phyloP scores from a whole-genome alignment of 1,140 invertebrate species.

The Drosophila nigromelanica region DNA sequence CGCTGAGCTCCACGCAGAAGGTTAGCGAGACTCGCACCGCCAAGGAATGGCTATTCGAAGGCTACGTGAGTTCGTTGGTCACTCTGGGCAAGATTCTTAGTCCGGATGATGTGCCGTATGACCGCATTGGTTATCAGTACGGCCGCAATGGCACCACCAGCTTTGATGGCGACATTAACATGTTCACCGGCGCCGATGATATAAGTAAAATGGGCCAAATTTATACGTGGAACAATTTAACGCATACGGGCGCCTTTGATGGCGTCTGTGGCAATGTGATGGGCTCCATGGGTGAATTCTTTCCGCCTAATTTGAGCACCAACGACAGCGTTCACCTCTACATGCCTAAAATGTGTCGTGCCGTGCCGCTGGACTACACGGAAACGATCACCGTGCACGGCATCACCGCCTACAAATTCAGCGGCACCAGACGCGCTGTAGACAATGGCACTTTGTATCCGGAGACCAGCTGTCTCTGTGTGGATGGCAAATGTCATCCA shows the following conservation, averaged over 20 bases:
- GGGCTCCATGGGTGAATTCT: slow-evolving; percentile 91
- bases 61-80: slow-evolving; percentile 89
- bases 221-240: slow-evolving; percentile 88
- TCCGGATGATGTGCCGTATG: slow-evolving; percentile 85
- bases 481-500: slow-evolving; percentile 87
- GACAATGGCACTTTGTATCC: slow-evolving; percentile 87
- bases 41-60: slow-evolving; percentile 90
- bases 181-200: slow-evolving; percentile 87
- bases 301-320: slow-evolving; percentile 87
- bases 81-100: slow-evolving; percentile 85
- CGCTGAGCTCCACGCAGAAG: slow-evolving; percentile 63
- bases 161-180: slow-evolving; percentile 89
- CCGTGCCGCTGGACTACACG: slow-evolving; percentile 86
- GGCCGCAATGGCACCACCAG: slow-evolving; percentile 89
- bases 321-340: slow-evolving; percentile 87
- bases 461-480: slow-evolving; percentile 89
- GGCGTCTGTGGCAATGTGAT: slow-evolving; percentile 85
- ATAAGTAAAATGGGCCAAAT: slow-evolving; percentile 88
- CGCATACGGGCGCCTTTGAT: slow-evolving; percentile 86
- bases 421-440: slow-evolving; percentile 85
- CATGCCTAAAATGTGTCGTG: slow-evolving; percentile 89
- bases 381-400: slow-evolving; percentile 85
- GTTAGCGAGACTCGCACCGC: slow-evolving; percentile 87
- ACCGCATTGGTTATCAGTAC: slow-evolving; percentile 92
- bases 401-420: slow-evolving; percentile 86